These are phyloP conservation scores for Autographa gamma DNA, from an alignment of 2,888 invertebrate genomes.

Conservation along the genomic window DNA sequence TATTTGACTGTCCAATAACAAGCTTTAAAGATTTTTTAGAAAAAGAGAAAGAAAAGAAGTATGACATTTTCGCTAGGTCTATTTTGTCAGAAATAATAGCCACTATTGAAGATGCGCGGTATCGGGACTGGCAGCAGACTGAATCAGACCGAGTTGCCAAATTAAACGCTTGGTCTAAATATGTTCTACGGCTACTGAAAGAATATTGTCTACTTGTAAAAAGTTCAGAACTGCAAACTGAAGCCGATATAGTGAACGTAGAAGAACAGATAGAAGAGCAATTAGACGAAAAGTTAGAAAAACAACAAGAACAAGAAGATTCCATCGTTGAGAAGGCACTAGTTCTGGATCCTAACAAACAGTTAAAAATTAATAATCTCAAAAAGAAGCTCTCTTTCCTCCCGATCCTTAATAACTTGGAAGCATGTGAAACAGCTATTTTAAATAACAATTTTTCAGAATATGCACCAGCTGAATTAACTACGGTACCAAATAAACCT, in stretches of 20 bases:
- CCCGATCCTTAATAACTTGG: constrained; percentile 72
- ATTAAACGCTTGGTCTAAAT: constrained; percentile 78
- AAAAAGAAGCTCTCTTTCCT: constrained; percentile 64
- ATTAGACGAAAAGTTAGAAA: background rate
- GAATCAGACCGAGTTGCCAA: constrained; percentile 76
- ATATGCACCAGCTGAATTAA: constrained; percentile 79
- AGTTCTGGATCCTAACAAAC: constrained; percentile 25
- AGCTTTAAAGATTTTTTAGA: constrained; percentile 70
- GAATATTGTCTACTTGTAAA: constrained; percentile 68
- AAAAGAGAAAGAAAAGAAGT: constrained; percentile 71
- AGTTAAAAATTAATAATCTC: constrained; percentile 57
- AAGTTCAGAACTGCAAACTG: constrained; percentile 37
- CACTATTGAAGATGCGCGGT: constrained; percentile 77
- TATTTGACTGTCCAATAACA: constrained; percentile 85
- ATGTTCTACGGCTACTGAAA: constrained; percentile 56
- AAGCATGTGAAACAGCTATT: constrained; percentile 66
- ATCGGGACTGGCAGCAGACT: constrained; percentile 72
- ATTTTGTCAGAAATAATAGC: constrained; percentile 81
- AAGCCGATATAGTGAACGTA: constrained; percentile 24
- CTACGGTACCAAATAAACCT: constrained; percentile 66
- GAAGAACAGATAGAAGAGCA: constrained; percentile 2
- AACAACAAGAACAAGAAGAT: constrained; percentile 15
- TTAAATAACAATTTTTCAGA: constrained; percentile 62
- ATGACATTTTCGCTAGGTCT: constrained; percentile 67
- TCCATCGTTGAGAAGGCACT: constrained; percentile 32